phyloP scores from a whole-genome alignment of 2,888 invertebrate genomes.

The Athalia rosae region DNA sequence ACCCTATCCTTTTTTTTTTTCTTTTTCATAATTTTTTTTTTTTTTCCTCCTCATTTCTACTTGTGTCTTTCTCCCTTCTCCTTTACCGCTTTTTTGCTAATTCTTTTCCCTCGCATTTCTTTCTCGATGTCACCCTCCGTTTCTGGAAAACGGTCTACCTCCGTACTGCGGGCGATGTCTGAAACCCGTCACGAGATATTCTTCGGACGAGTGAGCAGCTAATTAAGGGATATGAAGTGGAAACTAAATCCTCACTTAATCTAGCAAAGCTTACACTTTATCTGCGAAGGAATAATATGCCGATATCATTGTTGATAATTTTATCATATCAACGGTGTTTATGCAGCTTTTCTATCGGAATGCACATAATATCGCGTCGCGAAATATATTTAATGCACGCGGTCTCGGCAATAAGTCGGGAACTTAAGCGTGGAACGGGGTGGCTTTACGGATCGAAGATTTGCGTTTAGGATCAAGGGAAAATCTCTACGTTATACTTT shows the following conservation, averaged over 20 bases:
- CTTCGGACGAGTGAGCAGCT: neutral
- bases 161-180: too few relatives aligned
- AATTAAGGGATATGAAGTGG: neutral
- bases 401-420: neutral
- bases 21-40: neutral
- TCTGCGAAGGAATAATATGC: neutral
- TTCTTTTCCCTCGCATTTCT: neutral
- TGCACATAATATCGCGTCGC: neutral
- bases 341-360: neutral
- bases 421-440: too few relatives aligned
- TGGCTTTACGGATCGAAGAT: neutral
- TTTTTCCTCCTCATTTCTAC: neutral
- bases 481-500: neutral
- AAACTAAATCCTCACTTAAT: conserved; percentile 1
- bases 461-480: neutral
- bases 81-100: neutral
- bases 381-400: neutral
- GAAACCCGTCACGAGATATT: neutral
- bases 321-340: neutral
- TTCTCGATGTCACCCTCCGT: too few relatives aligned
- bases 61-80: neutral
- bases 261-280: neutral
- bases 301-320: neutral
- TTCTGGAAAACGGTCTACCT: too few relatives aligned
- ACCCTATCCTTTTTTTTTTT: conserved; percentile 7